phyloP scores from a whole-genome alignment of 2,888 invertebrate species.

The Lithophane semibrunnea region DNA sequence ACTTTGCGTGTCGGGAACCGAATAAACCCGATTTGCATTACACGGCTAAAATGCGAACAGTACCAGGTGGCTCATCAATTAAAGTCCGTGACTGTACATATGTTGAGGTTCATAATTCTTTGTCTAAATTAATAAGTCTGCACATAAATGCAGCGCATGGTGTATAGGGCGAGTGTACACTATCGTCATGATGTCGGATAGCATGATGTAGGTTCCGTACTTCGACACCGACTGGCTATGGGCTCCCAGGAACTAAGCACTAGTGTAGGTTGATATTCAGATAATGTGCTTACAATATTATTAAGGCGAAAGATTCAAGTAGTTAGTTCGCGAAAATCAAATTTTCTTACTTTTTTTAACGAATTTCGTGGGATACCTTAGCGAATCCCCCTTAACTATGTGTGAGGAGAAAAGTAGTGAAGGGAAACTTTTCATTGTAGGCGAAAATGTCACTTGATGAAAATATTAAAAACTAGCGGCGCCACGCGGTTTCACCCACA shows the following conservation, averaged over 20 bases:
- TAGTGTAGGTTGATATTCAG: background rate
- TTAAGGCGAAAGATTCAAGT: background rate
- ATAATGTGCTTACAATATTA: background rate
- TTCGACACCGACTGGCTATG: constrained; percentile 56
- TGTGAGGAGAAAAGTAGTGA: background rate
- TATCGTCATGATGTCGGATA: constrained; percentile 63
- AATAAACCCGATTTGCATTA: no score
- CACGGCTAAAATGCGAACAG: no score
- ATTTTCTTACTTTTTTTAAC: no score
- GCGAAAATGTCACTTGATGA: background rate
- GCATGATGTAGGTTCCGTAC: constrained; percentile 55
- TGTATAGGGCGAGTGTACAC: constrained; percentile 26
- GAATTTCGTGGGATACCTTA: no score
- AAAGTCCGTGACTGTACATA: no score
- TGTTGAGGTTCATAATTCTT: background rate
- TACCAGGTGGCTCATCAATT: no score
- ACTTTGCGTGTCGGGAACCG: no score
- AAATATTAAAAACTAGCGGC: background rate
- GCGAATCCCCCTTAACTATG: background rate
- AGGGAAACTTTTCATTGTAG: no score
- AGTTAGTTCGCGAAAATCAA: no score
- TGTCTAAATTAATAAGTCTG: background rate
- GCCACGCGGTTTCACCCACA: no score
- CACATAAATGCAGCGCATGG: constrained; percentile 33
- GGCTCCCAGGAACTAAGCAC: constrained; percentile 15